Evolutionary conservation across 2,113 vertebrate genomes (phyloP).

Genomic region (Lampris incognitus): DNA sequence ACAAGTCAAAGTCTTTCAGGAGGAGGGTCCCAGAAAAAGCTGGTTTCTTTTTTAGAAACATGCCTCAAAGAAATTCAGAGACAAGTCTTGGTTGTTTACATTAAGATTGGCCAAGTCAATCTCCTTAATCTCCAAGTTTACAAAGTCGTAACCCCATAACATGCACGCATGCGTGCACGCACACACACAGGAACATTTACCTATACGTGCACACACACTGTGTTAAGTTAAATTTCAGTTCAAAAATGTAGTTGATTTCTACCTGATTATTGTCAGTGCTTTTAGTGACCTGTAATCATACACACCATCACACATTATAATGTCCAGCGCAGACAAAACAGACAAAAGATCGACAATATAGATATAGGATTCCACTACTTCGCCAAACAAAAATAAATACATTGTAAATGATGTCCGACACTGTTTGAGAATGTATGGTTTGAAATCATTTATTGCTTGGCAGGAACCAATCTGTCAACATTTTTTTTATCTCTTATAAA

Average conservation of each 20-base stretch:
- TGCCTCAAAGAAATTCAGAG: slow-evolving; percentile 3
- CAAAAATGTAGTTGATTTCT: too few relatives aligned
- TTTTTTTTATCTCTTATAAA: not conserved
- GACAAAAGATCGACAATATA: too few relatives aligned
- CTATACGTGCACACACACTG: not conserved
- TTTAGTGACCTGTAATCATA: not conserved
- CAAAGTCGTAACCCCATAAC: slow-evolving; percentile 16
- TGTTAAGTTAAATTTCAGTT: too few relatives aligned
- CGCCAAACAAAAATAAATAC: too few relatives aligned
- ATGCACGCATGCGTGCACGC: not conserved
- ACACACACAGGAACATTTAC: not conserved
- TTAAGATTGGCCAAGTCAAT: not conserved
- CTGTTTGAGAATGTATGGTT: not conserved
- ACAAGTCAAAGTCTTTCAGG: not conserved
- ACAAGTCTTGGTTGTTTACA: not conserved
- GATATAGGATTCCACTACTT: too few relatives aligned
- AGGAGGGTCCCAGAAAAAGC: not conserved
- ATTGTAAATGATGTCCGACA: too few relatives aligned
- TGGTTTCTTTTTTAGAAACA: not conserved
- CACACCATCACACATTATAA: not conserved
- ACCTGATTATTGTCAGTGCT: not conserved
- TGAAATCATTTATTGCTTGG: not conserved
- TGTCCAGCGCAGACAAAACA: not conserved
- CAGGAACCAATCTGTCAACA: not conserved
- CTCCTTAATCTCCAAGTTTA: not conserved